A percentile compares a stretch with the other conserved stretches of the same genome.
These are phyloP conservation scores for Zosterops pallidus DNA, from an alignment of 2,113 vertebrate genomes.

Conservation along the genomic window DNA sequence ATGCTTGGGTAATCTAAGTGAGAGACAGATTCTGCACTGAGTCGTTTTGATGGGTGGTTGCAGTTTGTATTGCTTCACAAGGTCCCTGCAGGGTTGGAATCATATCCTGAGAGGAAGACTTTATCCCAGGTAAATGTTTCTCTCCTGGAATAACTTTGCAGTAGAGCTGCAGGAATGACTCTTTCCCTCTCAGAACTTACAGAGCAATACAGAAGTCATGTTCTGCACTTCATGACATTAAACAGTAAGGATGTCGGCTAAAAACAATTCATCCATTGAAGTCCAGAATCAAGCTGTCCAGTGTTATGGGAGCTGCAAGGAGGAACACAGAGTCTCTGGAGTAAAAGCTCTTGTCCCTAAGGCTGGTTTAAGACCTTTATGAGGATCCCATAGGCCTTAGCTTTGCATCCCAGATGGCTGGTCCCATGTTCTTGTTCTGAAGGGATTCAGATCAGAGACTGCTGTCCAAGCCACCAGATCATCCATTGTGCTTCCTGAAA, in stretches of 20 bases:
- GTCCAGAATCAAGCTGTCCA: neutral
- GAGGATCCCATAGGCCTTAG: neutral
- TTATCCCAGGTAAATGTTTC: neutral
- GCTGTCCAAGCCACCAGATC: neutral
- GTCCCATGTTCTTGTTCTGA: rapidly evolving
- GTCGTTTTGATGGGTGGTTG: neutral
- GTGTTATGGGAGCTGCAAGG: neutral
- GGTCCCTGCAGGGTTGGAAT: neutral
- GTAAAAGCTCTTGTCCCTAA: neutral
- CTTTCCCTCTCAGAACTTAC: neutral
- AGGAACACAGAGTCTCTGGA: neutral
- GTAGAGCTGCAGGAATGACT: neutral
- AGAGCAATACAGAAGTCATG: neutral
- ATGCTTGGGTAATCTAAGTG: neutral
- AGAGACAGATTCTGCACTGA: neutral
- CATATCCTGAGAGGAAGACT: rapidly evolving
- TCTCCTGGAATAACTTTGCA: neutral
- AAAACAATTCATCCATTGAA: neutral
- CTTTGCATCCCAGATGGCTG: rapidly evolving
- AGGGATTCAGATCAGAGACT: neutral
- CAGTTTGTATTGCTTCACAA: neutral
- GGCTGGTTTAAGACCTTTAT: neutral
- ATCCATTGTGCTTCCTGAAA: neutral
- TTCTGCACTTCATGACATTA: neutral
- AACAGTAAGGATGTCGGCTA: rapidly evolving